These are phyloP conservation scores for Lutraria lutraria DNA, from an alignment of 2,888 invertebrate species.

Conservation along the genomic window DNA sequence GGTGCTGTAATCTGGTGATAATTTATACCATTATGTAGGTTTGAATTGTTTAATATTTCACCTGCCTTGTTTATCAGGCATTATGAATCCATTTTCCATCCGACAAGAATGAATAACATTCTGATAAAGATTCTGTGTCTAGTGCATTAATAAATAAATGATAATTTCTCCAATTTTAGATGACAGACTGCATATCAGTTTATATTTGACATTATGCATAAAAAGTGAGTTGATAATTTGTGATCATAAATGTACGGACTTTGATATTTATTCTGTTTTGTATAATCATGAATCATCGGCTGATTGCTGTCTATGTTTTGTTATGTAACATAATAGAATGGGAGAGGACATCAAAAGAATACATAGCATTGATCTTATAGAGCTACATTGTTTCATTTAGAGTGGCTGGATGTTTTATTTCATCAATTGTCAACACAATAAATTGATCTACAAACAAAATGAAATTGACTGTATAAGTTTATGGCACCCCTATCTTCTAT, in stretches of 20 bases:
- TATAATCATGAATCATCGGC: not conserved
- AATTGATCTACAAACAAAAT: conserved; percentile 9
- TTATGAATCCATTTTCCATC: not conserved
- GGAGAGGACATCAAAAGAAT: not conserved
- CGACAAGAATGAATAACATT: no score
- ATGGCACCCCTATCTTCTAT: not conserved
- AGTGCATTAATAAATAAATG: no score
- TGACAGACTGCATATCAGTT: no score
- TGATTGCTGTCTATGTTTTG: not conserved
- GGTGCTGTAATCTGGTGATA: not conserved
- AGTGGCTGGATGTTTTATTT: not conserved
- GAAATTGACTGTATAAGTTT: not conserved
- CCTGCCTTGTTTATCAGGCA: not conserved
- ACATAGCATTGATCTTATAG: not conserved
- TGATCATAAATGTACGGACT: not conserved
- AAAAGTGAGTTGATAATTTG: no score
- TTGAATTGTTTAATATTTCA: not conserved
- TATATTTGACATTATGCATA: no score
- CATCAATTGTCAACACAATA: not conserved
- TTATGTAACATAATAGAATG: not conserved
- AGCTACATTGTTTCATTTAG: conserved; percentile 9
- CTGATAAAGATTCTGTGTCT: no score
- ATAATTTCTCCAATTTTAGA: no score
- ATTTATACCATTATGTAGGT: not conserved
- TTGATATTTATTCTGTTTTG: conserved; percentile 17